Evolutionary conservation across 2,113 vertebrate species (phyloP), one percentile per base, ranked within the genome.

Genomic region (Erythrocebus patas): DNA sequence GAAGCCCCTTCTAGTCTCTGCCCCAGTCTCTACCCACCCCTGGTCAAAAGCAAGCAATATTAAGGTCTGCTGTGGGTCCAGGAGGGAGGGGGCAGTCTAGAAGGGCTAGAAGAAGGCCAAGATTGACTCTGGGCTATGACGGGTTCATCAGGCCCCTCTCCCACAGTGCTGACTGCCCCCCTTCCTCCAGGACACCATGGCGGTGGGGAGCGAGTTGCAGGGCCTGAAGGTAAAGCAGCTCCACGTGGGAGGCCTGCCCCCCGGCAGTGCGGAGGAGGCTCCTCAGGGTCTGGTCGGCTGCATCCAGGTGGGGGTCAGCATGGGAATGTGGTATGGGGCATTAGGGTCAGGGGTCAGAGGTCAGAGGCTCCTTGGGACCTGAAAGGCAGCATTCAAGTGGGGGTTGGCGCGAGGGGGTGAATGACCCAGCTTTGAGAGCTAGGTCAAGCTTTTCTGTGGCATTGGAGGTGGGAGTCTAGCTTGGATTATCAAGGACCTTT

Each of bases 201-300:
- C 99, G 8, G 99, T 99, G 80, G 99, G 99, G 94, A 99, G 98
- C 98, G 99, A 99, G 38, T 99, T 99, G 92, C 99, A 99, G 83
- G 99, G 99, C 86, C 98, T 99, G 98, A 99, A 99, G 98, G 99
- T 99, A 98, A 99, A 99, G 98, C 99, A 99, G 93, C 99, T 99
- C 92, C 99, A 99, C 0, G 99, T 99, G 80, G 99, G 99, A 79
- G 99, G 99, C 96, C 98, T 99, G 97, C 98, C 99, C 92, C 99
- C 99, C 66, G 98, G 99, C 32, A 78, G 91, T 66, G 96, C 97
- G 66, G 99, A 99, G 94, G 99, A 99, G 96, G 99, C 99, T 97
- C 99, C 99, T 98, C 99, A 98, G 3, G 99, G 99, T 70, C 99
- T 99, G 97, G 99, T 98, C 97, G 99, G 99, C 97, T 99, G 99